These are phyloP conservation scores for Rousettus leschenaultii DNA, from an alignment of 2,113 vertebrate genomes.

Conservation along the genomic window DNA sequence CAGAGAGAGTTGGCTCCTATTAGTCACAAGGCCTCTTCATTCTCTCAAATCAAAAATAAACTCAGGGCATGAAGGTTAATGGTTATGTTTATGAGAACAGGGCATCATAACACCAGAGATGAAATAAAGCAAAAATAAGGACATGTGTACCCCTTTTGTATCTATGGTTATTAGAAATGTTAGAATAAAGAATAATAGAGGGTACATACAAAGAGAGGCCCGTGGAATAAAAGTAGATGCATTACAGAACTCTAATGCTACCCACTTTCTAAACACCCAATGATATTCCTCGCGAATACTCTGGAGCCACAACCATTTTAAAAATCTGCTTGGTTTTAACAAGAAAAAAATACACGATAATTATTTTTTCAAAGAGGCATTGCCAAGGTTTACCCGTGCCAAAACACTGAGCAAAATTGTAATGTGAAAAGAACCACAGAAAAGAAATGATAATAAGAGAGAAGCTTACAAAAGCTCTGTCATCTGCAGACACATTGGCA, in stretches of 20 bases:
- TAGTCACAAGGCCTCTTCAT: background rate
- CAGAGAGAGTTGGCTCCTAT: background rate
- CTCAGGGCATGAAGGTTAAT: background rate
- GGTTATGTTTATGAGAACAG: background rate
- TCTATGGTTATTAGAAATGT: constrained; percentile 44
- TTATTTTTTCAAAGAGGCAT: constrained; percentile 72
- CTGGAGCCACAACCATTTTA: constrained; percentile 50
- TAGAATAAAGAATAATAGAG: constrained; percentile 40
- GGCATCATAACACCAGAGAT: background rate
- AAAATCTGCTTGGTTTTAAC: constrained; percentile 67
- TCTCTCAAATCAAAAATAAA: constrained; percentile 43
- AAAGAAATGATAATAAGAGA: constrained; percentile 61
- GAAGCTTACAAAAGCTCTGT: constrained; percentile 62
- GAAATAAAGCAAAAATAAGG: background rate
- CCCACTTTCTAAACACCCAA: constrained; percentile 17
- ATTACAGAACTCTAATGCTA: constrained; percentile 56
- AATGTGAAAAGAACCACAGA: constrained; percentile 65
- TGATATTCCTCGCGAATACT: constrained; percentile 61
- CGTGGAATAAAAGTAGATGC: constrained; percentile 41
- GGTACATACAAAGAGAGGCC: background rate
- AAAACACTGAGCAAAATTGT: constrained; percentile 68
- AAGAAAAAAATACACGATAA: constrained; percentile 62
- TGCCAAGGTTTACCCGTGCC: constrained; percentile 71
- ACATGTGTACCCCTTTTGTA: constrained; percentile 1
- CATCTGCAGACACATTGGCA: constrained; percentile 46